These are phyloP conservation scores for Gobiocypris rarus DNA, from an alignment of 2,113 vertebrate species.

Conservation along the genomic window DNA sequence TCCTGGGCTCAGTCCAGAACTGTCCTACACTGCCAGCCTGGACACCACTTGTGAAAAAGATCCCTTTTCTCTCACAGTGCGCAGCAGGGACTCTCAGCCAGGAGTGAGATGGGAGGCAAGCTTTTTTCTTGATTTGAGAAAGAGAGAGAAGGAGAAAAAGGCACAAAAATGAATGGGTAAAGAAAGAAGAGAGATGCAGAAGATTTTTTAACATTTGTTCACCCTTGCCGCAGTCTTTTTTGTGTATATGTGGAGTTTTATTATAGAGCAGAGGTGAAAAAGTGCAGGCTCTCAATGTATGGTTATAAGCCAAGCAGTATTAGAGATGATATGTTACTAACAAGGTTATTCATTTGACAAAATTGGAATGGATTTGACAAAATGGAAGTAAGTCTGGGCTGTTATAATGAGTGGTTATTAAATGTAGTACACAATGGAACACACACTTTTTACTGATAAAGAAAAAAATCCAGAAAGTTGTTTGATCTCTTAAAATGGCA, in stretches of 20 bases:
- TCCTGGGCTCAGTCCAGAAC: neutral
- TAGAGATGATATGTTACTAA: neutral
- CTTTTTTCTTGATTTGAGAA: neutral
- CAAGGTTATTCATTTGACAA: slow-evolving; percentile 1
- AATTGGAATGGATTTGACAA: neutral
- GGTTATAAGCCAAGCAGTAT: neutral
- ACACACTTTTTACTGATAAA: neutral
- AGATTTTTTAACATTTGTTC: neutral
- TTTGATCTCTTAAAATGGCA: neutral
- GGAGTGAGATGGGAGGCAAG: neutral
- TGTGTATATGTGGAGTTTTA: neutral
- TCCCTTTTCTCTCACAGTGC: slow-evolving; percentile 6
- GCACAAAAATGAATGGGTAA: neutral
- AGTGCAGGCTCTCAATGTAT: neutral
- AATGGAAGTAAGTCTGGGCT: neutral
- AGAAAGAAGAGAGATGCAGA: neutral
- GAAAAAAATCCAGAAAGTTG: neutral
- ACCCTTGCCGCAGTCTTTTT: neutral
- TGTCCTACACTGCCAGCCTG: slow-evolving; percentile 24
- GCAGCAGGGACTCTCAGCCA: slow-evolving; percentile 8
- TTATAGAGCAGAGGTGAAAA: neutral
- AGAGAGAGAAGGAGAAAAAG: neutral
- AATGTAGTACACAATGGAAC: neutral
- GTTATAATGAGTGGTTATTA: neutral
- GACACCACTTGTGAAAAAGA: slow-evolving; percentile 30